Evolutionary conservation across 2,888 invertebrate species (phyloP).

Genomic region (Oxystoma pomonae): DNA sequence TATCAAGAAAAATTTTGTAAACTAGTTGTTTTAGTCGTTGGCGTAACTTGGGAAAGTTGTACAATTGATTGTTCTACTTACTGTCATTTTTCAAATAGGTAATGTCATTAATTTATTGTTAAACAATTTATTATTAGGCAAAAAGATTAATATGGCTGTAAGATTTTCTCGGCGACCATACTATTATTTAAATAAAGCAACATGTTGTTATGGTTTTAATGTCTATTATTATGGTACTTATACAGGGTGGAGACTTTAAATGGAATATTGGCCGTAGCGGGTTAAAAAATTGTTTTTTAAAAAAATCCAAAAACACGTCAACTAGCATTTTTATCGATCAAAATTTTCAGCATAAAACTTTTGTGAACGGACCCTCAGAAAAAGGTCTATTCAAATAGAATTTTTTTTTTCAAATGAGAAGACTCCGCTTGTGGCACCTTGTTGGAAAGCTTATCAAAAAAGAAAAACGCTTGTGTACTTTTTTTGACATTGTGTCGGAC

Average conservation of each 20-base stretch:
- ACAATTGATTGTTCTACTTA: neutral
- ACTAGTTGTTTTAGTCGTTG: neutral
- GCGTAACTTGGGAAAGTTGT: neutral
- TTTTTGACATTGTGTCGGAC: no score
- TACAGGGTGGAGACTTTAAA: neutral
- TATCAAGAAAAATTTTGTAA: neutral
- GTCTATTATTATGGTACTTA: neutral
- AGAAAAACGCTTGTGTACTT: no score
- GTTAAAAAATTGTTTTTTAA: no score
- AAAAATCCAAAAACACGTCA: no score
- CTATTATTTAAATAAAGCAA: neutral
- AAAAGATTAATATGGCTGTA: neutral
- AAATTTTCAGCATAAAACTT: no score
- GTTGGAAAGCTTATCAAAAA: no score
- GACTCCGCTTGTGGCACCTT: no score
- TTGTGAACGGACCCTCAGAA: no score
- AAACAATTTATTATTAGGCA: neutral
- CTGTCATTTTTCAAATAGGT: neutral
- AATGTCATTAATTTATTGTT: neutral
- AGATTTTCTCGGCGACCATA: neutral
- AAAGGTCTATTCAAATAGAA: no score
- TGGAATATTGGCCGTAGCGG: no score
- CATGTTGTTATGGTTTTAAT: neutral
- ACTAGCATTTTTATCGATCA: no score
- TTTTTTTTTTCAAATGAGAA: no score